Percentiles rank a stretch among this genome's conserved stretches.
These are phyloP conservation scores for Crypturellus undulatus DNA, from an alignment of 2,113 vertebrate genomes.

Conservation along the genomic window DNA sequence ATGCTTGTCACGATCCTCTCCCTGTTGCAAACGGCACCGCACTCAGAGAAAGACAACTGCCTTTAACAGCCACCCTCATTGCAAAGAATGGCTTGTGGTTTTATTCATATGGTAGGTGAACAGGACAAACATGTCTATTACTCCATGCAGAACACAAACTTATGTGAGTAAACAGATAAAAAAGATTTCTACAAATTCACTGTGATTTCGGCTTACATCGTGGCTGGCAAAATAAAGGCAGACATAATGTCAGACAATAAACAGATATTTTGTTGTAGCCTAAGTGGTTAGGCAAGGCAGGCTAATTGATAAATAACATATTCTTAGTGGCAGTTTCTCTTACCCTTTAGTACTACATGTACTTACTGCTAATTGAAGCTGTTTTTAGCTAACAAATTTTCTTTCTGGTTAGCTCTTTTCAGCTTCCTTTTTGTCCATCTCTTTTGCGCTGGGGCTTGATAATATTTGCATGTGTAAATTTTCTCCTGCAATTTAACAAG, in stretches of 20 bases:
- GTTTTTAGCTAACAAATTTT: slow-evolving; percentile 15
- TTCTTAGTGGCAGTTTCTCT: background rate
- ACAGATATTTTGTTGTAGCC: background rate
- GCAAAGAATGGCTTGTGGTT: background rate
- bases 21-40: background rate
- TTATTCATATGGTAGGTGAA: background rate
- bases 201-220: background rate
- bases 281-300: slow-evolving; percentile 26
- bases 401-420: background rate
- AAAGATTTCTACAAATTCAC: slow-evolving; percentile 2
- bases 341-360: background rate
- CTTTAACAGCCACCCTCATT: background rate
- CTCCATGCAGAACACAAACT: slow-evolving; percentile 35
- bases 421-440: background rate
- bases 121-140: background rate
- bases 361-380: background rate
- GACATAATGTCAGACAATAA: background rate
- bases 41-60: rapidly evolving
- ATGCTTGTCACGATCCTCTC: background rate
- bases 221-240: background rate
- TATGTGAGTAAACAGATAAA: background rate
- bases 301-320: slow-evolving; percentile 13
- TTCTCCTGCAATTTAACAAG: slow-evolving; percentile 72
- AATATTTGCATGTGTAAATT: background rate
- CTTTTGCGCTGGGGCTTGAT: background rate